A percentile compares a stretch with the other conserved stretches of the same genome.
These are phyloP conservation scores for Balaeniceps rex DNA, from an alignment of 2,113 vertebrate species.

Conservation along the genomic window DNA sequence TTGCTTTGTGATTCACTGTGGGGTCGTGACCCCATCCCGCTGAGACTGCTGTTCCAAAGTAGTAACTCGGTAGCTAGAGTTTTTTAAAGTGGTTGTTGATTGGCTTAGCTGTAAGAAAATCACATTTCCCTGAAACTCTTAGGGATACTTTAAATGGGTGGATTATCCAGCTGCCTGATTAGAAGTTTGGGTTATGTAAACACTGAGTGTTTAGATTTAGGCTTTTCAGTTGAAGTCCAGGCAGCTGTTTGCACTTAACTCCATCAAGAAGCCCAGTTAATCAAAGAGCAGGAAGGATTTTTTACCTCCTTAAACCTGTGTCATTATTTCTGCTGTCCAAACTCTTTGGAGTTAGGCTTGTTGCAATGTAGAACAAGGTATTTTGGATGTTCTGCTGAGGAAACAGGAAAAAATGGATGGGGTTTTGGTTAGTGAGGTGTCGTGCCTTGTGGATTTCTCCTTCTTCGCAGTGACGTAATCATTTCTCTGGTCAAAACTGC, in stretches of 20 bases:
- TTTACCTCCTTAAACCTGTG: slow-evolving; percentile 73
- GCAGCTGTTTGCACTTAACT: slow-evolving; percentile 84
- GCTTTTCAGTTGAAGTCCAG: slow-evolving; percentile 76
- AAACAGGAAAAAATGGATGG: slow-evolving; percentile 32
- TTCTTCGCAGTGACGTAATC: slow-evolving; percentile 49
- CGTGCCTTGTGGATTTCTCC: slow-evolving; percentile 37
- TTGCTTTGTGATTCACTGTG: slow-evolving; percentile 55
- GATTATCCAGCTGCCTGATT: slow-evolving; percentile 82
- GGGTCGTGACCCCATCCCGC: slow-evolving; percentile 28
- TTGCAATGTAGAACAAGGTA: slow-evolving; percentile 49
- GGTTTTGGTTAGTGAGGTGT: slow-evolving; percentile 49
- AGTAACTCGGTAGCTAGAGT: slow-evolving; percentile 48
- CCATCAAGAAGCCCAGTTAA: slow-evolving; percentile 76
- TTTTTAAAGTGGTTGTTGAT: slow-evolving; percentile 73
- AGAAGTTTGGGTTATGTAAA: slow-evolving; percentile 83
- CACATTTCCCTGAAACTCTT: slow-evolving; percentile 78
- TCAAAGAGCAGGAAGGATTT: slow-evolving; percentile 79
- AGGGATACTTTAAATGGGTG: slow-evolving; percentile 78
- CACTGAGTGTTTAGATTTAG: slow-evolving; percentile 80
- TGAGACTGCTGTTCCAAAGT: slow-evolving; percentile 48
- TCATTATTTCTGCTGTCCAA: slow-evolving; percentile 74
- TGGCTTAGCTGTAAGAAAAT: slow-evolving; percentile 74
- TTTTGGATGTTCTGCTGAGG: slow-evolving; percentile 60
- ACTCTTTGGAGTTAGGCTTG: slow-evolving; percentile 65
- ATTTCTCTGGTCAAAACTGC: slow-evolving; percentile 56